Evolutionary conservation across 2,888 invertebrate genomes (phyloP).

Genomic region (Liopterus haemorrhoidalis): DNA sequence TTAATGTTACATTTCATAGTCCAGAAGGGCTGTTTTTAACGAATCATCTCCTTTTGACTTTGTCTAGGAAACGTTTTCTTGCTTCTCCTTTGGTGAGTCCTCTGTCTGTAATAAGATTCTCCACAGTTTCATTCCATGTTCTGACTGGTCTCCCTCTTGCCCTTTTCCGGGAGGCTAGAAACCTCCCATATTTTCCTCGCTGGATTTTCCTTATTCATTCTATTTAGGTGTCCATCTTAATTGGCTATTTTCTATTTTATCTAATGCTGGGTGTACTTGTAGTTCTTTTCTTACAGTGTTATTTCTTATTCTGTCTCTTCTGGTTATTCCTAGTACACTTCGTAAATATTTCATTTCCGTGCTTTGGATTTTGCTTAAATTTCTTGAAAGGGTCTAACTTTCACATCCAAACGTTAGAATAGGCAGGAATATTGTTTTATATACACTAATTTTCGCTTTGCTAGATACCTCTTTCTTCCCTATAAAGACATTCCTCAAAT

Average conservation of each 20-base stretch:
- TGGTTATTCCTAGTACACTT: not conserved
- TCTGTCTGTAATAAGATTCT: not conserved
- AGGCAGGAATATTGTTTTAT: conserved; percentile 1
- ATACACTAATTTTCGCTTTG: not conserved
- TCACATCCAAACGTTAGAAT: not conserved
- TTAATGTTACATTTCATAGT: too few relatives aligned
- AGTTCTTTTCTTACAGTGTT: too few relatives aligned
- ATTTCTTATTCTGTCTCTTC: not conserved
- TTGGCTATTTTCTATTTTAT: conserved; percentile 2
- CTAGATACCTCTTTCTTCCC: not conserved
- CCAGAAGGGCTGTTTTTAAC: too few relatives aligned
- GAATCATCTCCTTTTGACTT: not conserved
- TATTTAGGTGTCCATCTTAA: not conserved
- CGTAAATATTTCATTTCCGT: conserved; percentile 5
- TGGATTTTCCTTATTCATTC: not conserved
- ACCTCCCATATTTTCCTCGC: too few relatives aligned
- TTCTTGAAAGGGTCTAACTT: not conserved
- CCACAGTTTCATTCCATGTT: conserved; percentile 3
- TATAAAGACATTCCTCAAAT: not conserved
- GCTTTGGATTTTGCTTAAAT: conserved; percentile 2
- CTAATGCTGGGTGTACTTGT: too few relatives aligned
- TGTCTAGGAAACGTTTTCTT: not conserved
- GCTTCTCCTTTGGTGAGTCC: not conserved
- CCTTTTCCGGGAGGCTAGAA: too few relatives aligned
- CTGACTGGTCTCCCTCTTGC: conserved; percentile 1